Conservation (phyloP, 2,113 vertebrate genomes). For the Oreamnos americanus region DNA sequence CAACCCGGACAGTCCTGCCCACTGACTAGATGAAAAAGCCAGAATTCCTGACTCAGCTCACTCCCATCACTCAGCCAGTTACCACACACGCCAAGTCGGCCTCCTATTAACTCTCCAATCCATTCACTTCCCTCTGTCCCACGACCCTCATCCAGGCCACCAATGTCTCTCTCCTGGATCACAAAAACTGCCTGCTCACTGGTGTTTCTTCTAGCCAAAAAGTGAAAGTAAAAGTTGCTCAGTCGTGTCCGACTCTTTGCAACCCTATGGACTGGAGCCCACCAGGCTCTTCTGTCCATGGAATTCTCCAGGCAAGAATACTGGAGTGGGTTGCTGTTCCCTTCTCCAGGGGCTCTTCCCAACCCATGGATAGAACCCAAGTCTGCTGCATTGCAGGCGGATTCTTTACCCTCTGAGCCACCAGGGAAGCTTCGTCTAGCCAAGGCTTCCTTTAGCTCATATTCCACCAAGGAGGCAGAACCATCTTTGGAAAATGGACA, state of each 20-base stretch:
- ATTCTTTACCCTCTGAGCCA: neutral
- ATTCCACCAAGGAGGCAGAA: neutral
- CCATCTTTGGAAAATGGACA: neutral
- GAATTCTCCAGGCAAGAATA: neutral
- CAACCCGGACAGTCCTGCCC: too few species aligned
- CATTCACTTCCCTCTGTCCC: neutral
- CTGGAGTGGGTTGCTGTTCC: neutral
- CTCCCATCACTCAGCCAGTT: neutral
- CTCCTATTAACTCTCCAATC: neutral
- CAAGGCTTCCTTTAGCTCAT: neutral
- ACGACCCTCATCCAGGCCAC: fast-evolving
- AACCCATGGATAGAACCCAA: neutral
- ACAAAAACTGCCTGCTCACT: neutral
- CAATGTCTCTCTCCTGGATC: neutral
- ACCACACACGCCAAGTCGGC: neutral
- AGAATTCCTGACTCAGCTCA: neutral
- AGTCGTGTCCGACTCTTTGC: neutral
- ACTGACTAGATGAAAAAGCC: neutral
- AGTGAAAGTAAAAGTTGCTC: neutral
- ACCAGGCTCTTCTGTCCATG: neutral
- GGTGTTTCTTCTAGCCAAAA: neutral
- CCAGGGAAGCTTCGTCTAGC: neutral
- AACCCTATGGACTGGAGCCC: neutral
- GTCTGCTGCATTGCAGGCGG: neutral
- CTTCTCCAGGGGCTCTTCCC: neutral